These are phyloP conservation scores for Sinopyrophorus schimmeli DNA, from an alignment of 2,888 invertebrate genomes.

Conservation along the genomic window DNA sequence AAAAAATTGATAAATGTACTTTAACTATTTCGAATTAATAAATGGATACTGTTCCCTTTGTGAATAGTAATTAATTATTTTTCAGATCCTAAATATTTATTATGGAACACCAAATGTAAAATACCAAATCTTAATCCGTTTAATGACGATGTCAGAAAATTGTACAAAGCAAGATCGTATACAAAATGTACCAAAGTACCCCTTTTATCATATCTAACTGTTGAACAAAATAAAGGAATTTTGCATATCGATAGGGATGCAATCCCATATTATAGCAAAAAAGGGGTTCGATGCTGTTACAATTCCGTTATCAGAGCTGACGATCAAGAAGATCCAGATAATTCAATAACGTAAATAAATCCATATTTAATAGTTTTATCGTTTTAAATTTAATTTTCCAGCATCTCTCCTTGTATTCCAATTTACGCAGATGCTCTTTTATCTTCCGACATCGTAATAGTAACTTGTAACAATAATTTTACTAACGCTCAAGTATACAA, in stretches of 20 bases:
- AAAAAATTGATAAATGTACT: too few relatives aligned
- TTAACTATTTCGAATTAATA: too few relatives aligned
- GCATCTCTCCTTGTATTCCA: constrained; percentile 56
- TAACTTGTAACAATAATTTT: constrained; percentile 54
- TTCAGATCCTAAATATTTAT: constrained; percentile 59
- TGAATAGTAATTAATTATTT: too few relatives aligned
- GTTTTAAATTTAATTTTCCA: constrained; percentile 41
- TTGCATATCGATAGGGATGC: constrained; percentile 47
- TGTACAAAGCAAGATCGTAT: constrained; percentile 59
- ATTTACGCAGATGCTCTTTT: constrained; percentile 53
- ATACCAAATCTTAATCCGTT: constrained; percentile 66
- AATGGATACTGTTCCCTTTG: too few relatives aligned
- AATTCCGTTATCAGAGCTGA: constrained; percentile 33
- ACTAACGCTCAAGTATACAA: constrained; percentile 54
- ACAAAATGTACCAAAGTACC: constrained; percentile 57
- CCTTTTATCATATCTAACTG: constrained; percentile 47
- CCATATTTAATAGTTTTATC: constrained; percentile 7
- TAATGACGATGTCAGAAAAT: constrained; percentile 58
- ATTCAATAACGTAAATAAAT: constrained; percentile 37
- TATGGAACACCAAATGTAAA: constrained; percentile 65
- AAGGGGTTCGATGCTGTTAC: constrained; percentile 42
- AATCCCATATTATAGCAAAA: constrained; percentile 43
- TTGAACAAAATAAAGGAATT: constrained; percentile 43
- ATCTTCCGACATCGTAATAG: constrained; percentile 57
- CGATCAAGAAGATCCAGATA: constrained; percentile 28